Base-by-base conservation (phyloP, 2,797 vertebrate species). In the Mormyrus proboscirostris region DNA sequence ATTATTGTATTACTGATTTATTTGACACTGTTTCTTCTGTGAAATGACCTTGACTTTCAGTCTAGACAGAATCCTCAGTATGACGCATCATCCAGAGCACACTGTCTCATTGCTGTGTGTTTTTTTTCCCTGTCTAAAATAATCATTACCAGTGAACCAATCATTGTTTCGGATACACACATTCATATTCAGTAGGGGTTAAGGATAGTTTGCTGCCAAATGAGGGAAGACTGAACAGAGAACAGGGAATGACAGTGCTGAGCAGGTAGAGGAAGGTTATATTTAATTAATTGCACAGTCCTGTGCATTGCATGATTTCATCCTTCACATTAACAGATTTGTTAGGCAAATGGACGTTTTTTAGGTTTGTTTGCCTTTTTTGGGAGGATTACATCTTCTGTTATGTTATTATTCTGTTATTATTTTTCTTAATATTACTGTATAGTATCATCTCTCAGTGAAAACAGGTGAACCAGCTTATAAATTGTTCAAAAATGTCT, bases 261-360 rank as follows among this genome's bases (percentile, higher is more conserved):
- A 69, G 55, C 29, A 69, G 47, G 83, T 59, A 91, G 91, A 91
- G 90, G 92, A 92, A 92, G 91, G 91, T 94, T 91, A 91, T 94
- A 91, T 94, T 95, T 95, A 94, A 95, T 95, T 95, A 94, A 94
- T 91, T 92, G 88, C 91, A 90, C 87, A 91, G 90, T 94, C 92
- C 91, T 82, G 92, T 90, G 91, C 90, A 90, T 89, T 92, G 91
- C 92, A 91, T 93, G 93, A 95, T 92, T 92, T 95, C 94, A 94
- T 89, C 90, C 89, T 33, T 91, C 93, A 62, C 86, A 89, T 89
- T 94, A 93, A 92, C 89, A 89, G 88, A 91, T 49, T 0, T 90
- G 90, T 93, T 93, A 94, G 93, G 91, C 92, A 87, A 90, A 92
- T 90, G 90, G 91, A 91, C 91, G 29, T 94, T 92, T 92, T 89